phyloP scores from a whole-genome alignment of 2,113 vertebrate species.

The Cottus gobio region DNA sequence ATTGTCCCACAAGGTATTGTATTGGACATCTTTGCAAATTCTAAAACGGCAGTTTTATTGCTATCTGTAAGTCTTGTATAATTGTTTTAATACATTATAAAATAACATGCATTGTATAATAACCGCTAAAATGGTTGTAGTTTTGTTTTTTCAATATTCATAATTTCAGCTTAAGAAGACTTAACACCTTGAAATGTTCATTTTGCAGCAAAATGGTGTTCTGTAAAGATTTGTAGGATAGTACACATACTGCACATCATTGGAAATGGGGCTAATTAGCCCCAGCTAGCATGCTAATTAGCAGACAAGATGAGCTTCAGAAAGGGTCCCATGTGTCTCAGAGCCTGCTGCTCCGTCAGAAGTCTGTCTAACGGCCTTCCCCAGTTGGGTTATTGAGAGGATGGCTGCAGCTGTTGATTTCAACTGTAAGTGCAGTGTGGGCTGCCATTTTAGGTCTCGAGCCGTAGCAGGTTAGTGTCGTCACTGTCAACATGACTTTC shows the following conservation, averaged over 20 bases:
- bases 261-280: slow-evolving; percentile 27
- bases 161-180: too few species aligned
- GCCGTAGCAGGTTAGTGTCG: slow-evolving; percentile 17
- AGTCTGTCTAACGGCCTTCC: background rate
- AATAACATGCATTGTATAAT: background rate
- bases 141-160: too few species aligned
- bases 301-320: slow-evolving; percentile 17
- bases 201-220: background rate
- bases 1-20: background rate
- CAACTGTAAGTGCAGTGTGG: background rate
- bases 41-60: background rate
- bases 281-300: slow-evolving; percentile 39
- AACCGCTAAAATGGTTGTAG: background rate
- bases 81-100: background rate
- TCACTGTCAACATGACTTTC: slow-evolving; percentile 6
- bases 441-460: slow-evolving; percentile 41
- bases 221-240: background rate
- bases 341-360: slow-evolving; percentile 10
- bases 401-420: background rate
- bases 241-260: background rate
- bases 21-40: too few species aligned
- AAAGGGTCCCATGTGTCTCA: slow-evolving; percentile 10
- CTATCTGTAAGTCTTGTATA: background rate
- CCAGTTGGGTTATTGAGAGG: slow-evolving; percentile 14
- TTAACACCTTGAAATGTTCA: too few species aligned